Conservation (phyloP, 2,888 invertebrate genomes). For the Bombylius discolor region DNA sequence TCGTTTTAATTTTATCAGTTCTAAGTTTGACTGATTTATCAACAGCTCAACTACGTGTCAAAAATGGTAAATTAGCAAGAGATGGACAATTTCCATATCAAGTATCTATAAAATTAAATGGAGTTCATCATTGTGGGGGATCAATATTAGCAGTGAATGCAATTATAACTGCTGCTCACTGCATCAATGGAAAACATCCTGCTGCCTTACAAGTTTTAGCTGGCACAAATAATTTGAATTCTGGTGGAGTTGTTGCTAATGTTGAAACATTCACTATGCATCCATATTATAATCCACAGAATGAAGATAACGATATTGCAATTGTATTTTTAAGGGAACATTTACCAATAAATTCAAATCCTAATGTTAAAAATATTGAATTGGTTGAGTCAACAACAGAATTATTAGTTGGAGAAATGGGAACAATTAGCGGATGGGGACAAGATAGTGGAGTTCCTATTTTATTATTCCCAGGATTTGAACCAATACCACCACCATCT, state of each 20-base stretch:
- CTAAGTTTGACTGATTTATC: no score
- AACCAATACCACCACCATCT: no score
- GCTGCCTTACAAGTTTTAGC: slow-evolving; percentile 25
- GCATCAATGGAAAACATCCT: slow-evolving; percentile 25
- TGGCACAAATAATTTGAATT: slow-evolving; percentile 25
- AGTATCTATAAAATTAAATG: slow-evolving; percentile 30
- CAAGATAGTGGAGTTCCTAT: background rate
- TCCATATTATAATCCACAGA: slow-evolving; percentile 28
- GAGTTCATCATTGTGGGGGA: slow-evolving; percentile 33
- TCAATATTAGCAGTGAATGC: slow-evolving; percentile 26
- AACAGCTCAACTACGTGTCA: slow-evolving; percentile 21
- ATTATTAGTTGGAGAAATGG: slow-evolving; percentile 27
- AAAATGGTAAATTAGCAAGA: slow-evolving; percentile 32
- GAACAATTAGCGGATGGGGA: slow-evolving; percentile 31
- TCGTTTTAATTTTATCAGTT: no score
- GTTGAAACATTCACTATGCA: slow-evolving; percentile 27
- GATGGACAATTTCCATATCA: slow-evolving; percentile 35
- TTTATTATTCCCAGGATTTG: no score
- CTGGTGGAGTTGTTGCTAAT: slow-evolving; percentile 20
- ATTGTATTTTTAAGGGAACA: slow-evolving; percentile 22
- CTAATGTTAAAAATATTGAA: slow-evolving; percentile 21
- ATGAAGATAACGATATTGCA: slow-evolving; percentile 30
- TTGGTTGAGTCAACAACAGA: slow-evolving; percentile 22
- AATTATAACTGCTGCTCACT: slow-evolving; percentile 36
- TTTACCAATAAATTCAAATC: slow-evolving; percentile 18